These are phyloP conservation scores for Neoseiulus cucumeris DNA, from an alignment of 1,140 invertebrate genomes.

Conservation along the genomic window DNA sequence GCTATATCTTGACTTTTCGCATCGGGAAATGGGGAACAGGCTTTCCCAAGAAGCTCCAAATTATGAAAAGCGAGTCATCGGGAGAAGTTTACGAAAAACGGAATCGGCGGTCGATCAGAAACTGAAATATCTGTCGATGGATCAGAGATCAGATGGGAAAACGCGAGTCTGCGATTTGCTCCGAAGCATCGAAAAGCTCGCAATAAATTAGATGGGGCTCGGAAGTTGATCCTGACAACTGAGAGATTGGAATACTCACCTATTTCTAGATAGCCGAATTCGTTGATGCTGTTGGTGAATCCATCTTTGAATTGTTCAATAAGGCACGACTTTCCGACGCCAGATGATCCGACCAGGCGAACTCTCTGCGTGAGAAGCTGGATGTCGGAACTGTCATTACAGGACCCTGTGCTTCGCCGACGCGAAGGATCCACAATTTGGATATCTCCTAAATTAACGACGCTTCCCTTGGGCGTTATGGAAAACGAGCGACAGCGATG, in stretches of 20 bases:
- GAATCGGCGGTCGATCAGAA: too few species aligned
- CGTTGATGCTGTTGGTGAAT: not conserved
- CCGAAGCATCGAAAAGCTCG: too few species aligned
- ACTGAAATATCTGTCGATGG: too few species aligned
- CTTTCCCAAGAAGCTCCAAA: too few species aligned
- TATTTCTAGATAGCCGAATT: constrained; percentile 2
- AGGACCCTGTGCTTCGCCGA: not conserved
- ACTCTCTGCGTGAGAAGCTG: not conserved
- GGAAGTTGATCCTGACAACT: too few species aligned
- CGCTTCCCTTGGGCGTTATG: not conserved
- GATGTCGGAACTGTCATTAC: not conserved
- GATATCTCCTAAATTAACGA: not conserved
- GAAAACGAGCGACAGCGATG: constrained; percentile 7
- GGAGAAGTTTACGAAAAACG: too few species aligned
- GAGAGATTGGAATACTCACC: not conserved
- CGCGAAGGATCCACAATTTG: not conserved
- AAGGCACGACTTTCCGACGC: constrained; percentile 3
- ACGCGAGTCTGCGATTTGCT: too few species aligned
- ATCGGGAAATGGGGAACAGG: too few species aligned
- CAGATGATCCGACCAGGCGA: not conserved
- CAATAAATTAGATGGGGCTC: too few species aligned
- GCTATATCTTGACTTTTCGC: too few species aligned
- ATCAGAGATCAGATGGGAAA: too few species aligned
- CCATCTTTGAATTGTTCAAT: not conserved
- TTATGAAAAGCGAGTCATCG: too few species aligned